Base-by-base conservation (phyloP, 1,140 invertebrate species). In the Brachionus asplanchnoidis region DNA sequence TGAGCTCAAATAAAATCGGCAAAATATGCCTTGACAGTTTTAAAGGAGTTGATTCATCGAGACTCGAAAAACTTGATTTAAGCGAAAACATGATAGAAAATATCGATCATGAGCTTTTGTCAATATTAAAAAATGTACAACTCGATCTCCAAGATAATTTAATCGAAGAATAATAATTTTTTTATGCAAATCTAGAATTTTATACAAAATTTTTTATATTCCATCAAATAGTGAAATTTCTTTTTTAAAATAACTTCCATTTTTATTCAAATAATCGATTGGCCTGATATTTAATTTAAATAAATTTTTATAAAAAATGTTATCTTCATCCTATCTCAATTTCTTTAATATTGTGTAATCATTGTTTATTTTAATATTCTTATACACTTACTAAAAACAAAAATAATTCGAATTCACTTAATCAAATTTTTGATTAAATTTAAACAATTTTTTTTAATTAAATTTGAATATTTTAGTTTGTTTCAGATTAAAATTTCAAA, bases 31-130 rank as follows among this genome's bases (percentile, higher is more conserved):
- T 42, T 9, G 11, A 42, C 2, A 42, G 5, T 20, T 40, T 73
- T 20, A 73, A 44, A 36, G 68, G 68, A 73, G 44, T 73, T 14
- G 68, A 73, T 40, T 73, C 44, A 20, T 40, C 28, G 4, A 42
- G 8, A 73, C 17, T 73, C 20, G 44, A 42, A 20, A 42, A 20
- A 40, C 40, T 73, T 42, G 68, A 73, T 44, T 46, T 73, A 11
- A 73, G n/a, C 1, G 68, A 73, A 20, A 73, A 73, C 32, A 73
- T 73, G 68, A 73, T 73, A 9, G 68, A 73, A 42, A 73, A 73
- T 36, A 44, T 73, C 40, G 68, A 73, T 9, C 12, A 40, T 17
- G 36, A 40, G 2, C 40, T 73, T 11, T 20, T 44, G 7, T n/a
- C 1, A n/a, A 42, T 44, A 42, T 42, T 73, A 2, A 40, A 73